Evolutionary conservation across 2,888 invertebrate species (phyloP), one percentile per base, ranked within the genome.

Genomic region (Microctonus aethiopoides): DNA sequence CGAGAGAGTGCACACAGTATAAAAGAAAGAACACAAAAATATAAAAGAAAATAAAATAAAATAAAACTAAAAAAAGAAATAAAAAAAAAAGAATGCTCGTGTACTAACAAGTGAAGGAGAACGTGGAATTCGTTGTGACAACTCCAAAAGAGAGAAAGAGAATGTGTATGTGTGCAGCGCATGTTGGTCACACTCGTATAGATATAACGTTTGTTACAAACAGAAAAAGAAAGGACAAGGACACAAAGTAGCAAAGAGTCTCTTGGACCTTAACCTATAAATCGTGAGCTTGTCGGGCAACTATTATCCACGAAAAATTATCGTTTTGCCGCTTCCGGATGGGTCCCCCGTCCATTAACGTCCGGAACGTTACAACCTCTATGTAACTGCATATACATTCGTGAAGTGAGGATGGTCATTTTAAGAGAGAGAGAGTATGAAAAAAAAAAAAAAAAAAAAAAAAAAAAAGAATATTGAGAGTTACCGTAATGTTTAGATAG

Each of bases 281-380:
- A 79, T 80, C 72, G 61, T 56, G 59, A 65, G 71, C 70, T 70
- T 73, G 72, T 72, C 74, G 64, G 69, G 62, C 59, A 73, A 71
- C 76, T 76, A 77, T 80, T 79, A 80, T 75, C 72, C 74, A 51
- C 66, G 70, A 77, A 79, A 79, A 79, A 78, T 80, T 70, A 77
- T 78, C 76, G 77, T 74, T 72, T 70, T 68, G 76, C 75, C 72
- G 74, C 75, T 79, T 76, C 75, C 74, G 72, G 71, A 67, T 41
- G 34, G 46, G 57, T 67, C 63, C 51, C 46, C 57, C 72, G 70
- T 76, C 75, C 72, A 75, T 75, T 76, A 75, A 73, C 70, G 70
- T 75, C 72, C 69, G 68, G 29, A 56, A 22, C 63, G 62, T 62
- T 68, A 52, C 57, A 11, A 52, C 22, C 66, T 36, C 34, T 46